Evolutionary conservation across 2,888 invertebrate genomes (phyloP).

Genomic region (Omphaloscelis lunosa): DNA sequence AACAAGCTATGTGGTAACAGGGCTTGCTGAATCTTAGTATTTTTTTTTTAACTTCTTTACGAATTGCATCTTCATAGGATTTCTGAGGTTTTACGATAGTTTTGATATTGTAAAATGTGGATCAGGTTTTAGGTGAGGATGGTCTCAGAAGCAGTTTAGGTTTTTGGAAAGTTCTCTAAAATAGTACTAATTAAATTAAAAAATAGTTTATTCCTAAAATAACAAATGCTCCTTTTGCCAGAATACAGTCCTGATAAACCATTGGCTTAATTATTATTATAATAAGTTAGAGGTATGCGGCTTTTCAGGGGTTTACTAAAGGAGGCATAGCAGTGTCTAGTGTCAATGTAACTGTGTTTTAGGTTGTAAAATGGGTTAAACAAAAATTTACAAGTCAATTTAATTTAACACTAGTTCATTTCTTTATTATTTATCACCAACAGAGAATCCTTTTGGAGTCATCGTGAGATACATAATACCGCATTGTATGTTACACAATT

Average conservation of each 20-base stretch:
- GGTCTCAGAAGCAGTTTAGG: neutral
- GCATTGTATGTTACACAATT: conserved; percentile 61
- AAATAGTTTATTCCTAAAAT: too few relatives aligned
- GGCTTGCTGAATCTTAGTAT: neutral
- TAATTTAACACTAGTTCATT: neutral
- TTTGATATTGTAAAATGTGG: neutral
- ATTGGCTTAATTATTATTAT: too few relatives aligned
- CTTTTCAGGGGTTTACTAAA: too few relatives aligned
- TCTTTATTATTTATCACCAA: conserved; percentile 13
- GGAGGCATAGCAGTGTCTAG: neutral
- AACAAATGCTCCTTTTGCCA: too few relatives aligned
- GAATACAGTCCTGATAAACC: too few relatives aligned
- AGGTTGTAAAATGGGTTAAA: neutral
- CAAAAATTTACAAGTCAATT: neutral
- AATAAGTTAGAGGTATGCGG: too few relatives aligned
- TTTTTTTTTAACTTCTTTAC: neutral
- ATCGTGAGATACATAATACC: conserved; percentile 25
- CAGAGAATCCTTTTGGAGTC: conserved; percentile 22
- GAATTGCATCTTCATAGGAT: neutral
- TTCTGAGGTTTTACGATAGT: neutral
- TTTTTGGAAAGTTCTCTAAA: too few relatives aligned
- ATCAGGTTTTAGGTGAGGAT: neutral
- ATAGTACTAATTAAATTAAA: too few relatives aligned
- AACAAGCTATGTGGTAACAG: neutral
- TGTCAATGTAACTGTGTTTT: neutral